Evolutionary conservation across 2,113 vertebrate species (phyloP).

Genomic region (human (Homo sapiens)): DNA sequence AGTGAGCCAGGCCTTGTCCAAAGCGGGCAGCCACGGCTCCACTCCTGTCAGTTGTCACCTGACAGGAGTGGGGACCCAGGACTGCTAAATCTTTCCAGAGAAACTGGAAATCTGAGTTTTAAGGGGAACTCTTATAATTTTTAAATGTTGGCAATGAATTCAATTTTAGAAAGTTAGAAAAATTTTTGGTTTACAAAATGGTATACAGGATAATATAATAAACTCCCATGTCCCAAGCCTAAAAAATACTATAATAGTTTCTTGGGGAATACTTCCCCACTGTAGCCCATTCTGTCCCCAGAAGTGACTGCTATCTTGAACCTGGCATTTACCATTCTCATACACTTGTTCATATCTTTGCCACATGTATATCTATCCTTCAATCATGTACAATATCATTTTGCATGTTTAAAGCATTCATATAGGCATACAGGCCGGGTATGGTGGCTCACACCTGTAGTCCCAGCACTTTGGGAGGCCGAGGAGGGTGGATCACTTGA

Average conservation of each 20-base stretch:
- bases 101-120: not conserved
- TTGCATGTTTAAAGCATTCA: not conserved
- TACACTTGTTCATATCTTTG: not conserved
- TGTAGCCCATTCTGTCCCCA: not conserved
- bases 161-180: not conserved
- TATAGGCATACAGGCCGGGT: not conserved
- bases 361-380: not conserved
- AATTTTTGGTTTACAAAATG: not conserved
- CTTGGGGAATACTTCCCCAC: not conserved
- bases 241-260: not conserved
- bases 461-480: not conserved
- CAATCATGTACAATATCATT: not conserved
- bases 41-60: accelerated
- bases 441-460: not conserved
- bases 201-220: not conserved
- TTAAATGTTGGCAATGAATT: not conserved
- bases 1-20: accelerated
- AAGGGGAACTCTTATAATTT: not conserved
- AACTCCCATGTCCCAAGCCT: not conserved
- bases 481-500: not conserved
- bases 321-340: not conserved
- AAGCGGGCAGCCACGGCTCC: accelerated
- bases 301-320: not conserved
- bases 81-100: not conserved
- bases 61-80: not conserved